phyloP scores from a whole-genome alignment of 2,888 invertebrate species.

The Calephelis perditalis region DNA sequence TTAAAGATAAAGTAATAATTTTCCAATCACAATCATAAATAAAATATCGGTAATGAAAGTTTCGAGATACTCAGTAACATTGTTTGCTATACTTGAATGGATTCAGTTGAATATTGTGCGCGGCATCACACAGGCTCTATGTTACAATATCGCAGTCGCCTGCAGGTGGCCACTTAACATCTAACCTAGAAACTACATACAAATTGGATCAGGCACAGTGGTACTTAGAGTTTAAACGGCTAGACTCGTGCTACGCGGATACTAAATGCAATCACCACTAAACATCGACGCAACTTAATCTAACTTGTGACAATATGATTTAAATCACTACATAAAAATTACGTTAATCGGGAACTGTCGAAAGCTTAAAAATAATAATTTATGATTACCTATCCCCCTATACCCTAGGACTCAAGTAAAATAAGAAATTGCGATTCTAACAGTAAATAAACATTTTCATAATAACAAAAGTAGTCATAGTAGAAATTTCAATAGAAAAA shows the following conservation, averaged over 20 bases:
- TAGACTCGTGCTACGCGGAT: conserved; percentile 42
- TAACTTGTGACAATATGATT: conserved; percentile 34
- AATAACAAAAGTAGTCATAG: conserved; percentile 37
- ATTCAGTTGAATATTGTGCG: conserved; percentile 3
- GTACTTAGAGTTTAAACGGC: conserved; percentile 39
- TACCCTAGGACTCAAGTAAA: conserved; percentile 9
- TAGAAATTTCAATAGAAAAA: conserved; percentile 45
- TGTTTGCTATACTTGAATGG: too few relatives aligned
- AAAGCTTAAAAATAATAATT: conserved; percentile 1
- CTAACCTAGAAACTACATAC: conserved; percentile 31
- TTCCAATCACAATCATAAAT: not conserved
- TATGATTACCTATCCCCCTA: not conserved
- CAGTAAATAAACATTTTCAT: conserved; percentile 35
- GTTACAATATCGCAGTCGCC: not conserved
- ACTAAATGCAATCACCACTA: conserved; percentile 66
- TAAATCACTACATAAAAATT: not conserved
- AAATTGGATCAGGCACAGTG: conserved; percentile 65
- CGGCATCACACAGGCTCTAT: conserved; percentile 9
- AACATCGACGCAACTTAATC: conserved; percentile 54
- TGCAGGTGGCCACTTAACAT: not conserved
- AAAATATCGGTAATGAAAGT: not conserved
- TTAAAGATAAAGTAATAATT: too few relatives aligned
- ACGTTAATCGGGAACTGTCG: not conserved
- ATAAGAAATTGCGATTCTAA: conserved; percentile 25
- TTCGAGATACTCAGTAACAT: conserved; percentile 1